phyloP scores from a whole-genome alignment of 2,113 vertebrate species.

The Boulengeromyrus knoepffleri region DNA sequence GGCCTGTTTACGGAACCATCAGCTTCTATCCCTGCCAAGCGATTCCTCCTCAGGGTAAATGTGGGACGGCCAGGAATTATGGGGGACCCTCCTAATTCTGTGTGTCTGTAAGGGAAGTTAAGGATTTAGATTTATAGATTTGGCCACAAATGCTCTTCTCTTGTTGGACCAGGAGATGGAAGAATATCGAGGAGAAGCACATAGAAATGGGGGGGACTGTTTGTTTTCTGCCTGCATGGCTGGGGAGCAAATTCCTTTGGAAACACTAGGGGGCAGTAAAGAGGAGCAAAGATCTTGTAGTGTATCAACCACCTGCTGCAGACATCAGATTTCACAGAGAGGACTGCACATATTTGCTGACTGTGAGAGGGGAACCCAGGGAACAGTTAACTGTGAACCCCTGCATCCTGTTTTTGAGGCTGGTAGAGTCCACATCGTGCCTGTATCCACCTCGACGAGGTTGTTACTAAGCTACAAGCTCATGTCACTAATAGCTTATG shows the following conservation, averaged over 20 bases:
- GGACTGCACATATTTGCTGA: background rate
- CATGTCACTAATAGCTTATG: background rate
- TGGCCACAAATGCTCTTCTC: background rate
- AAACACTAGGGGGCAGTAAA: constrained; percentile 15
- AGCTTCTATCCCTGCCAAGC: background rate
- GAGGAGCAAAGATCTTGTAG: background rate
- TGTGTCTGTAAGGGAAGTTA: background rate
- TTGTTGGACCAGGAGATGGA: background rate
- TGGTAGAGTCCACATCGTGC: background rate
- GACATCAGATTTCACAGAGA: background rate
- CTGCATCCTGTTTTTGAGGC: background rate
- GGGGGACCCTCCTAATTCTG: background rate
- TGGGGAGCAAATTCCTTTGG: background rate
- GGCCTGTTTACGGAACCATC: background rate
- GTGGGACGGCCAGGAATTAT: background rate
- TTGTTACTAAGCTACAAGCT: background rate
- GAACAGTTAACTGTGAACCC: background rate
- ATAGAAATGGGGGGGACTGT: background rate
- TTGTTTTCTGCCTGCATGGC: background rate
- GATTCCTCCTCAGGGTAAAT: background rate
- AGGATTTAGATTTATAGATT: background rate
- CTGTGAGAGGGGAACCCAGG: background rate
- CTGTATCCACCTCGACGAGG: background rate
- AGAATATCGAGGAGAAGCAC: background rate
- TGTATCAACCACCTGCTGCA: background rate